phyloP scores from a whole-genome alignment of 2,113 vertebrate species.

The Neogobius melanostomus region DNA sequence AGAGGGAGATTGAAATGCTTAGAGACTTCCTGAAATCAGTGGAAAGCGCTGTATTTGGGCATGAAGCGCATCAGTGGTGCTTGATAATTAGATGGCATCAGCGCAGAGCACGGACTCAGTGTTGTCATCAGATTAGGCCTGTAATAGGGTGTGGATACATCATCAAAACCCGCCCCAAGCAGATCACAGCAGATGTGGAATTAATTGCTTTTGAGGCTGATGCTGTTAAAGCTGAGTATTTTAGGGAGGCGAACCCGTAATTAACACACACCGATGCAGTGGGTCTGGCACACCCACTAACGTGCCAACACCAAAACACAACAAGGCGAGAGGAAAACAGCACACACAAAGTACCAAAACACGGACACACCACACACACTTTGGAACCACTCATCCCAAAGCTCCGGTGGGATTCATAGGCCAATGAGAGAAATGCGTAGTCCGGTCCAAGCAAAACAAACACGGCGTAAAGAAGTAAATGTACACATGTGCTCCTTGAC shows the following conservation, averaged over 20 bases:
- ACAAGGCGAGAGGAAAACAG: too few species aligned
- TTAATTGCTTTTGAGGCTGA: conserved; percentile 73
- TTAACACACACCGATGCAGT: conserved; percentile 53
- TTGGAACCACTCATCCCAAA: too few species aligned
- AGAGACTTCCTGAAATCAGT: conserved; percentile 10
- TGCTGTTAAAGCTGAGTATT: conserved; percentile 68
- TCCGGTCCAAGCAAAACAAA: too few species aligned
- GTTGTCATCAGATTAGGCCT: conserved; percentile 66
- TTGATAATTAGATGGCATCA: conserved; percentile 56
- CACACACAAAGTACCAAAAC: too few species aligned
- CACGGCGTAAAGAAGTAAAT: not conserved
- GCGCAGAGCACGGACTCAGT: conserved; percentile 51
- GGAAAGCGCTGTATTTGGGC: not conserved
- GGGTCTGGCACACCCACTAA: conserved; percentile 11
- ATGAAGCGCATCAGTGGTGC: conserved; percentile 41
- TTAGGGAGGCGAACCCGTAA: conserved; percentile 62
- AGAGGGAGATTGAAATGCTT: conserved; percentile 9
- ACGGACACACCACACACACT: too few species aligned
- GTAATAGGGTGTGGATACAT: conserved; percentile 69
- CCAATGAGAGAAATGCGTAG: too few species aligned
- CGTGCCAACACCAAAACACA: conserved; percentile 3
- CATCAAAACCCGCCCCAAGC: conserved; percentile 62
- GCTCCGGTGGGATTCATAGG: too few species aligned
- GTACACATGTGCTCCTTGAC: conserved; percentile 8
- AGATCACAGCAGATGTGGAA: conserved; percentile 73